Conservation (phyloP, 2,797 vertebrate genomes). For the Onychomys torridus region DNA sequence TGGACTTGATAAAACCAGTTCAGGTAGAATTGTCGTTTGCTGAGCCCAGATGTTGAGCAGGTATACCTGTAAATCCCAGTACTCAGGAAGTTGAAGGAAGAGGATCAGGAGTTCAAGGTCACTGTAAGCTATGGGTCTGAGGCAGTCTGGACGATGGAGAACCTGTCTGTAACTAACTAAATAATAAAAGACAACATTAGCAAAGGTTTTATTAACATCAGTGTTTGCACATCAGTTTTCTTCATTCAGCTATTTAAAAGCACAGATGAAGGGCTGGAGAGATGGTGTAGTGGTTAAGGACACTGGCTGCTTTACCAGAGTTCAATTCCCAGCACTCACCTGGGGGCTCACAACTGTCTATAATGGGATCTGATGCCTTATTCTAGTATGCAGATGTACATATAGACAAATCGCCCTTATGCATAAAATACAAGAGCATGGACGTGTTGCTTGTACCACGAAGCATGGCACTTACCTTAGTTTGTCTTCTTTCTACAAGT, state of each 20-base stretch:
- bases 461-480: not conserved
- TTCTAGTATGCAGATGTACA: not conserved
- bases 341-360: not conserved
- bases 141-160: not conserved
- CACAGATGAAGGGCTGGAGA: not conserved
- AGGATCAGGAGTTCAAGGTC: not conserved
- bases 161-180: not conserved
- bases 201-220: not conserved
- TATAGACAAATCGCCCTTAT: not conserved
- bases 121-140: not conserved
- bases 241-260: not conserved
- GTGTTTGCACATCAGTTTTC: not conserved
- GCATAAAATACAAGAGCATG: not conserved
- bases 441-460: rapidly evolving
- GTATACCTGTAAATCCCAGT: not conserved
- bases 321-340: not conserved
- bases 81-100: not conserved
- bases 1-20: not conserved
- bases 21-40: not conserved
- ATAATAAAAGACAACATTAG: not conserved
- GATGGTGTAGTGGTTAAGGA: not conserved
- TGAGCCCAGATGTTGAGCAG: no score
- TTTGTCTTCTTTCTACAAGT: not conserved
- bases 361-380: not conserved
- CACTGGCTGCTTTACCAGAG: not conserved